These are phyloP conservation scores for Tipula vernalis DNA, from an alignment of 2,888 invertebrate species.

Conservation along the genomic window DNA sequence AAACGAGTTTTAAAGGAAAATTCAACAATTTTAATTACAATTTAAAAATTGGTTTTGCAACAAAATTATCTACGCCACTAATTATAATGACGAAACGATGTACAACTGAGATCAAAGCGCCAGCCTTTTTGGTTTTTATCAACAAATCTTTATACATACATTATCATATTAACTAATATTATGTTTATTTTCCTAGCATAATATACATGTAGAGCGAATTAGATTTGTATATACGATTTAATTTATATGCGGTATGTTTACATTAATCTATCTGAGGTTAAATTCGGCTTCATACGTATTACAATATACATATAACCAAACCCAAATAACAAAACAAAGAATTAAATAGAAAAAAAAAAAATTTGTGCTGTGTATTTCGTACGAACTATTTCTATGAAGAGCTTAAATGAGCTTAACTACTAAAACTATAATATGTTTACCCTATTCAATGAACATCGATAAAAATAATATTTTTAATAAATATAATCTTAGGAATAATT, in stretches of 20 bases:
- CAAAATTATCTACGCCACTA: too few species aligned
- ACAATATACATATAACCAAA: neutral
- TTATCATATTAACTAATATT: neutral
- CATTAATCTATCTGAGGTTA: neutral
- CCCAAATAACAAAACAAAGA: neutral
- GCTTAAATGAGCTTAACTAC: neutral
- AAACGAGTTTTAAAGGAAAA: neutral
- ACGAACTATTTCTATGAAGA: neutral
- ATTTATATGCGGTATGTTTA: neutral
- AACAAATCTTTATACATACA: neutral
- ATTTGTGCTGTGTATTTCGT: neutral
- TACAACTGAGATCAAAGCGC: too few species aligned
- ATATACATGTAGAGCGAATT: neutral
- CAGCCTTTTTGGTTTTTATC: neutral
- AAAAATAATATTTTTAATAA: constrained; percentile 4
- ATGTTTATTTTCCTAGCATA: neutral
- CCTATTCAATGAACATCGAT: constrained; percentile 4
- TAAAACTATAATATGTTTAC: neutral
- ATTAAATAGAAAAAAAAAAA: neutral
- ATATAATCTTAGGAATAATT: neutral
- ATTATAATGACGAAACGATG: too few species aligned
- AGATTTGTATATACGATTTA: neutral
- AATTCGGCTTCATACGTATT: neutral
- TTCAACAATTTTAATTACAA: neutral
- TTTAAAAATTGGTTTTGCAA: too few species aligned